These are phyloP conservation scores for Melanerpes aurifrons DNA, from an alignment of 2,113 vertebrate species.

Conservation along the genomic window DNA sequence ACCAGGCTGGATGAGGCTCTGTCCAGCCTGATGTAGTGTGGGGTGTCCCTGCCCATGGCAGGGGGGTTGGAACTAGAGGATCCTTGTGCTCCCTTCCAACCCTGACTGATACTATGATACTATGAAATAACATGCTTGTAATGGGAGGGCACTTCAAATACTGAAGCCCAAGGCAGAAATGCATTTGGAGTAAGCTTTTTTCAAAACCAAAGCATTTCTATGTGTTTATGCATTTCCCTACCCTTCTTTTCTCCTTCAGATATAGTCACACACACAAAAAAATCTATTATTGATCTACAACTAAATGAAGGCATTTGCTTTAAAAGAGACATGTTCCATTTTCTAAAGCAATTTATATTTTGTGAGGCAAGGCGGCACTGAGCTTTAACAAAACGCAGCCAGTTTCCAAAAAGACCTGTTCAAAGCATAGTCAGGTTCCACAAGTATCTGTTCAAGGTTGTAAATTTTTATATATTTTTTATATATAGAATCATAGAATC, in stretches of 20 bases:
- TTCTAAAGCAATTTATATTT: background rate
- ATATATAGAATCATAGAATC: too few species aligned
- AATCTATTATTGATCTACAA: background rate
- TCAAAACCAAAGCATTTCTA: background rate
- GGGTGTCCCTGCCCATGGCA: too few species aligned
- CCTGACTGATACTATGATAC: too few species aligned
- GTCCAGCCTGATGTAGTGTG: too few species aligned
- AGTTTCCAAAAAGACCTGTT: background rate
- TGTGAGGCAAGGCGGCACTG: background rate
- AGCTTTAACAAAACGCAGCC: background rate
- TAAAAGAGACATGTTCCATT: background rate
- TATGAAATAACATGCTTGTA: background rate
- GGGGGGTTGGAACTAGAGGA: too few species aligned
- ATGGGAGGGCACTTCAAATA: background rate
- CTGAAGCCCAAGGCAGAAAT: background rate
- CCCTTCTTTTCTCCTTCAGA: background rate
- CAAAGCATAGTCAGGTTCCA: background rate
- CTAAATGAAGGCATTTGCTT: background rate
- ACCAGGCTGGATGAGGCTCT: too few species aligned
- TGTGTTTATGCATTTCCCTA: background rate
- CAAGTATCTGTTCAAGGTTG: background rate
- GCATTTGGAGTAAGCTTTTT: background rate
- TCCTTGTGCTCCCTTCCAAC: too few species aligned
- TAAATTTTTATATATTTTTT: too few species aligned
- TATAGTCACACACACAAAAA: background rate